Evolutionary conservation across 2,113 vertebrate genomes (phyloP).

Genomic region (Rhipidura dahli): DNA sequence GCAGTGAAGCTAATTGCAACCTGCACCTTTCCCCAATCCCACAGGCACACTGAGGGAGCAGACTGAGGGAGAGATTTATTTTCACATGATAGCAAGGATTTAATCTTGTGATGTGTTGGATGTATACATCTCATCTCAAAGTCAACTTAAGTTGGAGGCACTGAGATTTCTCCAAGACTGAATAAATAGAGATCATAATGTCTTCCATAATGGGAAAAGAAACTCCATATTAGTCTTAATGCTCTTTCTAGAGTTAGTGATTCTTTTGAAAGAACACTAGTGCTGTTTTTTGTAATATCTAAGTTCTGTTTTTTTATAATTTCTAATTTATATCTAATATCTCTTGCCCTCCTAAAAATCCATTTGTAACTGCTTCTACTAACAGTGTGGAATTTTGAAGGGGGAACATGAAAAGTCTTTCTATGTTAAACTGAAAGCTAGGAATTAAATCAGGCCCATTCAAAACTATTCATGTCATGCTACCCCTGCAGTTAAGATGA

Average conservation of each 20-base stretch:
- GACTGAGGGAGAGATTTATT: background rate
- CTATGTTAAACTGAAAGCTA: background rate
- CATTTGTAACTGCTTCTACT: background rate
- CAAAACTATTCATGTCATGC: background rate
- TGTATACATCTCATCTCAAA: background rate
- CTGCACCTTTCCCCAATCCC: background rate
- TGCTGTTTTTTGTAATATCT: background rate
- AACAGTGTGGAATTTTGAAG: background rate
- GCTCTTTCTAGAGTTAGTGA: background rate
- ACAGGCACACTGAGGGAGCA: background rate
- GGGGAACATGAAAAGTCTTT: background rate
- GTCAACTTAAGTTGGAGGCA: background rate
- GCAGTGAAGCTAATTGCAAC: background rate
- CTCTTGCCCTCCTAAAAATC: background rate
- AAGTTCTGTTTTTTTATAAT: background rate
- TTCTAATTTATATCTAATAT: background rate
- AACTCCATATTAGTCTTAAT: background rate
- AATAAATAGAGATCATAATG: background rate
- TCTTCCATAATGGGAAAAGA: background rate
- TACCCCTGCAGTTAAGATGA: background rate
- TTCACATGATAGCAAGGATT: background rate
- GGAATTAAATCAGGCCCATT: background rate
- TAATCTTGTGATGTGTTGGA: background rate
- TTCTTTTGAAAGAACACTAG: background rate
- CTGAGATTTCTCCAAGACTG: background rate